Evolutionary conservation across 2,113 vertebrate species (phyloP).

Genomic region (Junco hyemalis): DNA sequence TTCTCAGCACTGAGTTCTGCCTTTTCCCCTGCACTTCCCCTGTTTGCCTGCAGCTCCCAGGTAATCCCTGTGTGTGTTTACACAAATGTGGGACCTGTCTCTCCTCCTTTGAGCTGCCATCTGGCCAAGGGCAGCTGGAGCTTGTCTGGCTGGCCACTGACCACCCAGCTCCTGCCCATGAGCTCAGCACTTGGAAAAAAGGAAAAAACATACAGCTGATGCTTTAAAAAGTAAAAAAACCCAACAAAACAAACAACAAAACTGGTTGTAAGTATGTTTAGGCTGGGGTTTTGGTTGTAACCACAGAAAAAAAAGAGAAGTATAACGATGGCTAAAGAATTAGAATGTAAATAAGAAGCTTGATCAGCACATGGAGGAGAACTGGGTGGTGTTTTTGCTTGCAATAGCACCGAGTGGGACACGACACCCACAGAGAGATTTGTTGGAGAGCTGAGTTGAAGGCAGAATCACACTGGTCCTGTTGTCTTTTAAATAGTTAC

Average conservation of each 20-base stretch:
- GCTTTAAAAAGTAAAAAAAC: background rate
- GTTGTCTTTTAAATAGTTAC: background rate
- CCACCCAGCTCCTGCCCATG: background rate
- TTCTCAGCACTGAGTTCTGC: background rate
- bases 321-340: background rate
- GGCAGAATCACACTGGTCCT: background rate
- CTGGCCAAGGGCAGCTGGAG: slow-evolving; percentile 37
- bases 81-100: background rate
- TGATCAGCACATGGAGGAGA: background rate
- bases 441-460: background rate
- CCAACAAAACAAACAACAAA: background rate
- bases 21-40: background rate
- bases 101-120: background rate
- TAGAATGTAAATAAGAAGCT: background rate
- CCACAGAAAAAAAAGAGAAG: background rate
- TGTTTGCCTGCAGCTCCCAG: background rate
- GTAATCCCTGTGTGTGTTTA: background rate
- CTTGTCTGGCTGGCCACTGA: background rate
- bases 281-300: background rate
- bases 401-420: background rate
- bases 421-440: background rate
- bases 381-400: background rate
- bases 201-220: background rate
- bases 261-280: background rate
- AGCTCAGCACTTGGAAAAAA: background rate